Base-by-base conservation (phyloP, 1,140 invertebrate genomes). In the Phthorimaea operculella region DNA sequence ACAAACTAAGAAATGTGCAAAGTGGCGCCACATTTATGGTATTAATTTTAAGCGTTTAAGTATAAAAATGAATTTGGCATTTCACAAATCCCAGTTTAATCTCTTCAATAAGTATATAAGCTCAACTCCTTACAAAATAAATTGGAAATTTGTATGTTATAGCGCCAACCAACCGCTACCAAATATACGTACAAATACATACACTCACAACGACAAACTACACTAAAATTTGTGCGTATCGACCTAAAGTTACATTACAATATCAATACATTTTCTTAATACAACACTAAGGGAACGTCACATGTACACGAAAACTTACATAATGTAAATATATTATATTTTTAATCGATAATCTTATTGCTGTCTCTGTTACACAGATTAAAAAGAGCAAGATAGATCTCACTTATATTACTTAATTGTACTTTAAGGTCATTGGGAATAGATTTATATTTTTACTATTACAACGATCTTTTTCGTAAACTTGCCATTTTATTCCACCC, bases 181-280 rank as follows among this genome's bases (percentile, higher is more conserved):
- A 28, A 28, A 28, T 28, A 28, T 6, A 28, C 21, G 21, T 28
- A 28, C 55, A 57, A 57, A 66, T 56, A 55, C 61, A 68, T 49
- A 68, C 56, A 59, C 57, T 60, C 60, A 66, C 52, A 39, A 54
- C 65, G 66, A 73, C 57, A 52, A 70, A 28, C 73, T 80, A 79
- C 70, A 70, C 70, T 78, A 80, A 73, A 72, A 74, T 84, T 84
- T 82, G 79, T 82, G 79, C 81, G 81, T 82, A 76, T 84, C 81
- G 70, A 78, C 68, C 77, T 82, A 80, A 74, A 56, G 64, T 74
- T 77, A 79, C 52, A 58, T 54, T 58, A 60, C 54, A 59, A 51
- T 57, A 56, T 62, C 33, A 58, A 66, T 52, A 63, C 59, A 60
- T 48, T 8, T 52, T 34, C 21, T 39, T 47, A 47, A 9, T 57